phyloP scores from a whole-genome alignment of 2,797 vertebrate genomes.

The Hyperoplus immaculatus region DNA sequence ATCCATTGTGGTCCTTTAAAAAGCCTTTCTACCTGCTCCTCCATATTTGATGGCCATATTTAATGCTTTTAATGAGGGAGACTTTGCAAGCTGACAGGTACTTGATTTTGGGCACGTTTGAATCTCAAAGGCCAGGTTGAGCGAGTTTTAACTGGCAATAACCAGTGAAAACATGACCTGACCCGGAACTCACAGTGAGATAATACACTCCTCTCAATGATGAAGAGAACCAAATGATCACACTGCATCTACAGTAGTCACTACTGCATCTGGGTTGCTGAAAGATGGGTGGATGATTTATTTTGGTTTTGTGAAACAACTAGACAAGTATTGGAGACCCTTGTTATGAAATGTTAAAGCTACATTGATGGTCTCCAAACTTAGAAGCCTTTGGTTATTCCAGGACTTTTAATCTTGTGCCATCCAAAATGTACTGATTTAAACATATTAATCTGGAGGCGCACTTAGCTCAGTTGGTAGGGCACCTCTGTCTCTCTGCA shows the following conservation, averaged over 20 bases:
- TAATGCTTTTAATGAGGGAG: slow-evolving; percentile 37
- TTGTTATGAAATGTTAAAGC: not conserved
- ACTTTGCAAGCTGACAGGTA: slow-evolving; percentile 19
- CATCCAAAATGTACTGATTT: not conserved
- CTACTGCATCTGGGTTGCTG: not conserved
- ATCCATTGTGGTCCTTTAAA: slow-evolving; percentile 51
- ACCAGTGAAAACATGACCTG: slow-evolving; percentile 26
- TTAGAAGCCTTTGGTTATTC: not conserved
- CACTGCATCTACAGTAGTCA: not conserved
- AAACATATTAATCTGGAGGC: too few species aligned
- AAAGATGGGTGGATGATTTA: not conserved
- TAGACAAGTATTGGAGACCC: not conserved
- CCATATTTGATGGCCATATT: slow-evolving; percentile 55
- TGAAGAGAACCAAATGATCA: not conserved
- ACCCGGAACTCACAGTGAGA: not conserved
- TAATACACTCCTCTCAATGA: not conserved
- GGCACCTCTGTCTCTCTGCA: too few species aligned
- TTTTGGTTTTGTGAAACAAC: not conserved
- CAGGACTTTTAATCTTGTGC: not conserved
- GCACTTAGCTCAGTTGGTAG: too few species aligned
- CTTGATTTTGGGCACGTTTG: slow-evolving; percentile 42
- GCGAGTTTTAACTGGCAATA: slow-evolving; percentile 7
- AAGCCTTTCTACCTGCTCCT: slow-evolving; percentile 51
- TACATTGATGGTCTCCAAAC: not conserved
- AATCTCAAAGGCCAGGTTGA: slow-evolving; percentile 31